Evolutionary conservation across 2,888 invertebrate species (phyloP).

Genomic region (Electrophaes corylata): DNA sequence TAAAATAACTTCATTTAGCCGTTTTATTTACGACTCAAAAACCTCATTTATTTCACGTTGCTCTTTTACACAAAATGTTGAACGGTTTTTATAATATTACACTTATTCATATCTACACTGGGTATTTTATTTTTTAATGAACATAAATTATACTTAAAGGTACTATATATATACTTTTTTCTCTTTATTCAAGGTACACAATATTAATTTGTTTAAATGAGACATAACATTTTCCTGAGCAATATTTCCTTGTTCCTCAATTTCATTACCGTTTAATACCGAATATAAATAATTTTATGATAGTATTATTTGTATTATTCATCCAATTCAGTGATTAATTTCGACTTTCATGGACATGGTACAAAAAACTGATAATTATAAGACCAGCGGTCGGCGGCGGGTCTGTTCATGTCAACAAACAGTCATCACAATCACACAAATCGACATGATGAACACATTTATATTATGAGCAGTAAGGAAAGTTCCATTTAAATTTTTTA

Average conservation of each 20-base stretch:
- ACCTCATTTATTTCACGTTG: slow-evolving; percentile 25
- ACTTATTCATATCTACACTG: no score
- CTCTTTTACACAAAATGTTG: slow-evolving; percentile 26
- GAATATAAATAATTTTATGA: not conserved
- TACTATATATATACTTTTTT: no score
- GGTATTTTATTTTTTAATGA: no score
- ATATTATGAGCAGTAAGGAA: slow-evolving; percentile 72
- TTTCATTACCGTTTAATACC: not conserved
- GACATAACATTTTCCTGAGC: not conserved
- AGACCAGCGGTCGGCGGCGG: slow-evolving; percentile 63
- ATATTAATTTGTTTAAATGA: no score
- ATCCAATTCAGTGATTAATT: not conserved
- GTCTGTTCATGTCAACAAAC: slow-evolving; percentile 65
- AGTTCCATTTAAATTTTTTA: slow-evolving; percentile 41
- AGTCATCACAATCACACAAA: slow-evolving; percentile 65
- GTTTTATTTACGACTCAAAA: slow-evolving; percentile 30
- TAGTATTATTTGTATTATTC: not conserved
- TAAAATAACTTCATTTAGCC: slow-evolving; percentile 18
- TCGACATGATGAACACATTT: slow-evolving; percentile 68
- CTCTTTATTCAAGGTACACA: not conserved
- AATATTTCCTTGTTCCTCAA: not conserved
- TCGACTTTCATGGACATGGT: not conserved
- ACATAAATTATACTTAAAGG: no score
- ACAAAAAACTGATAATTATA: not conserved
- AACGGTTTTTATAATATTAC: slow-evolving; percentile 25